These are phyloP conservation scores for Sardina pilchardus DNA, from an alignment of 2,113 vertebrate genomes.

Conservation along the genomic window DNA sequence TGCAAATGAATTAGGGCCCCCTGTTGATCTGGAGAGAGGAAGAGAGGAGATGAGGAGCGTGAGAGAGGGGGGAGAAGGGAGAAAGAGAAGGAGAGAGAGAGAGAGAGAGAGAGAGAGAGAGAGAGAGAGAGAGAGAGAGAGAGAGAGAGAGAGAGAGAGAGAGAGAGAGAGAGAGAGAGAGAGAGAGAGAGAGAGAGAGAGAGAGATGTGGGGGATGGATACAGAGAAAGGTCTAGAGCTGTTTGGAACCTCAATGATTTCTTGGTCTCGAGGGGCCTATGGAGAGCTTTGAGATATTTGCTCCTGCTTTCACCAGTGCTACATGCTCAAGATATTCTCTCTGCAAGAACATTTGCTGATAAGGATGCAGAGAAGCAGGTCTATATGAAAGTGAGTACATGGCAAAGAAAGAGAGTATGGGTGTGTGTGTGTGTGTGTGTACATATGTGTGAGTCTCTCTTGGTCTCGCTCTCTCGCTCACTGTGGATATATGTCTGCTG, in stretches of 20 bases:
- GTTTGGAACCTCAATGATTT: background rate
- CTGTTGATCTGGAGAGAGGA: background rate
- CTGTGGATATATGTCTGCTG: background rate
- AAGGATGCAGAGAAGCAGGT: background rate
- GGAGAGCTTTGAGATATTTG: background rate
- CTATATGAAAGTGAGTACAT: background rate
- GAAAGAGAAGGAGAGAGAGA: background rate
- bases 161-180: background rate
- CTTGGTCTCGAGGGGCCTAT: background rate
- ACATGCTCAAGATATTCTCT: background rate
- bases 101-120: background rate
- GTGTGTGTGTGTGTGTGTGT: conserved; percentile 6
- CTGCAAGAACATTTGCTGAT: background rate
- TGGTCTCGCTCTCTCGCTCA: background rate
- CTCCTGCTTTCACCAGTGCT: background rate
- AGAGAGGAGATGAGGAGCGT: background rate
- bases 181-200: too few relatives aligned
- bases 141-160: background rate
- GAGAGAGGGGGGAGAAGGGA: background rate
- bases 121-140: background rate
- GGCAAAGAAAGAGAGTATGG: background rate
- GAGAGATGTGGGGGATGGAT: background rate
- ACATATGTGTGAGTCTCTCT: background rate
- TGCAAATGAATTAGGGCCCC: background rate
- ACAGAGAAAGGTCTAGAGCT: background rate